A percentile compares a stretch with the other conserved stretches of the same genome.
These are phyloP conservation scores for Stegana nigrithorax DNA, from an alignment of 2,888 invertebrate species.

Conservation along the genomic window DNA sequence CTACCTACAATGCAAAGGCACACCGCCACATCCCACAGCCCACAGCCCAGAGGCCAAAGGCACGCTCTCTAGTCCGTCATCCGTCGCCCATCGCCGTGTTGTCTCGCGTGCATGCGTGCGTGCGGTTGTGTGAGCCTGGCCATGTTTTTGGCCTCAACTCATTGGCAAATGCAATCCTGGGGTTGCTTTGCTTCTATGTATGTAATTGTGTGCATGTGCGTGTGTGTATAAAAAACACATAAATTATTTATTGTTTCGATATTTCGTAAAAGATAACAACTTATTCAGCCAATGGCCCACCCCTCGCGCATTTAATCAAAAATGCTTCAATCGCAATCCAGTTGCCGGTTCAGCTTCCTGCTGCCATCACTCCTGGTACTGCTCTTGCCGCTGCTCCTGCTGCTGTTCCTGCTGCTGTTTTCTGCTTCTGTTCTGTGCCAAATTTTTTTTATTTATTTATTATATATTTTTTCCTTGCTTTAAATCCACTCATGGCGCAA, in stretches of 20 bases:
- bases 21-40: too few relatives aligned
- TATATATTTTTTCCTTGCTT: too few relatives aligned
- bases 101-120: neutral
- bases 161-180: slow-evolving; percentile 6
- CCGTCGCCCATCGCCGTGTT: neutral
- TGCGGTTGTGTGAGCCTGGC: neutral
- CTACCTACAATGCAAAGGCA: neutral
- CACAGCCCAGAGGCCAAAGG: too few relatives aligned
- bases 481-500: too few relatives aligned
- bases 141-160: slow-evolving; percentile 14
- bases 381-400: too few relatives aligned
- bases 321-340: too few relatives aligned
- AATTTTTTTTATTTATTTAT: too few relatives aligned
- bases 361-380: too few relatives aligned
- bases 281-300: neutral
- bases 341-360: too few relatives aligned
- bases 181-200: neutral
- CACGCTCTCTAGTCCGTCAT: too few relatives aligned
- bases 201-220: neutral
- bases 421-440: too few relatives aligned
- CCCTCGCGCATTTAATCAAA: neutral
- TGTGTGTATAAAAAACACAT: neutral
- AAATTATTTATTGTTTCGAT: slow-evolving; percentile 52
- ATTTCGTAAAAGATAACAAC: slow-evolving; percentile 58
- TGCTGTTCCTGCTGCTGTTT: neutral